phyloP scores from a whole-genome alignment of 1,140 invertebrate species.

The Brachionus angularis region DNA sequence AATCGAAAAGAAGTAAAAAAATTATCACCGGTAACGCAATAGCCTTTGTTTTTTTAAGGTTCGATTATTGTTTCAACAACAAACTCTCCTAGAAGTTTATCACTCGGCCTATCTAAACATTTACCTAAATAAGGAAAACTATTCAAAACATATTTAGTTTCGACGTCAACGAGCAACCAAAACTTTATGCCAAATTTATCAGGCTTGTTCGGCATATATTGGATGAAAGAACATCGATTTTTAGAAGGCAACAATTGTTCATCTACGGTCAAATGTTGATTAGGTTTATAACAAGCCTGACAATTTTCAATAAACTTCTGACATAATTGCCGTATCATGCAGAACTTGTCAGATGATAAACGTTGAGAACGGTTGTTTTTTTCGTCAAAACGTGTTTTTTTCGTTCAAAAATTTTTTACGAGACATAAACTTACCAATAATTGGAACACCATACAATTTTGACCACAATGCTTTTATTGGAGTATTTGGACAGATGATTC shows the following conservation, averaged over 20 bases:
- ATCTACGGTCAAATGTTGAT: constrained; percentile 26
- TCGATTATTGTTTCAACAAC: constrained; percentile 2
- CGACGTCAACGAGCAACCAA: neutral
- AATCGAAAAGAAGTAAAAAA: neutral
- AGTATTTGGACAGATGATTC: constrained; percentile 3
- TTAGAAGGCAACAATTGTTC: neutral
- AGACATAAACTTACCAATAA: neutral
- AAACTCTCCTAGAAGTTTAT: neutral
- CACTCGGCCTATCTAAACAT: neutral
- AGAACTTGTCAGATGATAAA: neutral
- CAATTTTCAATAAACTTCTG: constrained; percentile 6
- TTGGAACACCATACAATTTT: constrained; percentile 14
- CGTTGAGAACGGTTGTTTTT: neutral
- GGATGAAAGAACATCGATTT: constrained; percentile 3
- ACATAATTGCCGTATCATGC: neutral
- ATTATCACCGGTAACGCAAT: neutral
- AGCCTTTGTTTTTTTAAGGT: neutral
- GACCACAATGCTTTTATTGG: neutral
- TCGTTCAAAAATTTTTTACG: constrained; percentile 7
- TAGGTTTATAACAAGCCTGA: neutral
- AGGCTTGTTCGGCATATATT: constrained; percentile 26
- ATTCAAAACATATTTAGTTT: neutral
- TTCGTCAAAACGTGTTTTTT: constrained; percentile 12
- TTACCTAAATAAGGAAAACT: constrained; percentile 12
- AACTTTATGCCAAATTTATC: constrained; percentile 14